Evolutionary conservation across 2,797 vertebrate species (phyloP).

Genomic region (Paramormyrops hopkinsi): DNA sequence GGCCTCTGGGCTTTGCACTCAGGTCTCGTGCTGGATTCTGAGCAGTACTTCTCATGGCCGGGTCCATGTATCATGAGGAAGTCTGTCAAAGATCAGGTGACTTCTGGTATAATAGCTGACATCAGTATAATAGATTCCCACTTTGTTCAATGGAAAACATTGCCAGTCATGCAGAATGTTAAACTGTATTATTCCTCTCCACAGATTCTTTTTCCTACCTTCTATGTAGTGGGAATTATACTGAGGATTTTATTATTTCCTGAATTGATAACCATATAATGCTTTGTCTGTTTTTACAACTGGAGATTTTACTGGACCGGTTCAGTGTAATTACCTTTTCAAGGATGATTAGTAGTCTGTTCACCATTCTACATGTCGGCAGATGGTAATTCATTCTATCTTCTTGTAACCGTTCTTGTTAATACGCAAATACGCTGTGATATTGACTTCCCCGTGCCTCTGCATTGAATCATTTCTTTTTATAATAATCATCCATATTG

Average conservation of each 20-base stretch:
- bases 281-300: background rate
- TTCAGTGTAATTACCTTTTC: background rate
- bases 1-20: background rate
- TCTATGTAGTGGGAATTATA: conserved; percentile 3
- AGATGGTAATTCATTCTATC: background rate
- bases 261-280: conserved; percentile 2
- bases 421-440: background rate
- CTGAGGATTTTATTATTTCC: background rate
- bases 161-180: background rate
- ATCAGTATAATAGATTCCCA: background rate
- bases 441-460: background rate
- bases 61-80: background rate
- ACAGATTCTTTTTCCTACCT: background rate
- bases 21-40: background rate
- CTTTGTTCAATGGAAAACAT: background rate
- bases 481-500: background rate
- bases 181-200: background rate
- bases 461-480: conserved; percentile 13
- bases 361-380: background rate
- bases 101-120: background rate
- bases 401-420: conserved; percentile 3
- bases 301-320: conserved; percentile 1
- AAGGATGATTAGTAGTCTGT: conserved; percentile 4
- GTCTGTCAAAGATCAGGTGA: background rate
- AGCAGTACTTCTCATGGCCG: background rate